Percentiles rank a stretch among this genome's conserved stretches.
These are phyloP conservation scores for Ormia ochracea DNA, from an alignment of 2,888 invertebrate species.

Conservation along the genomic window DNA sequence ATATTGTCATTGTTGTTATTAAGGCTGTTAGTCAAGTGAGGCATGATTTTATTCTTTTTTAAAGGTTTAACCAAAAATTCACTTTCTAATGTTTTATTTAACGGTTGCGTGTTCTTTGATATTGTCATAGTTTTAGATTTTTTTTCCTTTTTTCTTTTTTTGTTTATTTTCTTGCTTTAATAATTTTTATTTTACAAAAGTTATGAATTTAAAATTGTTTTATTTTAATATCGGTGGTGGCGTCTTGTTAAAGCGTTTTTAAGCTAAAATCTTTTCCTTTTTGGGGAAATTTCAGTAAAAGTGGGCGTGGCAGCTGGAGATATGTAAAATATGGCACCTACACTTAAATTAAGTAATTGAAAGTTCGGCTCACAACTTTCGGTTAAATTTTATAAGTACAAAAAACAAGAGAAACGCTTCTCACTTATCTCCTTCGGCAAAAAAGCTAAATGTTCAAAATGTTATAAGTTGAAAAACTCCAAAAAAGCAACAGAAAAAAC, in stretches of 20 bases:
- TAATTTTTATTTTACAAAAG: background rate
- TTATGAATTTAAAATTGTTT: background rate
- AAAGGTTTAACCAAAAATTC: slow-evolving; percentile 40
- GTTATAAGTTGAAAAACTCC: background rate
- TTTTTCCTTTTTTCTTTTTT: no score
- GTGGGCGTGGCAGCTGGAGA: slow-evolving; percentile 68
- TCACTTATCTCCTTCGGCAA: background rate
- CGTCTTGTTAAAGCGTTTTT: background rate
- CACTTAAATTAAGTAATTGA: slow-evolving; percentile 41
- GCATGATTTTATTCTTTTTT: slow-evolving; percentile 35
- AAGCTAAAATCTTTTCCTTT: background rate
- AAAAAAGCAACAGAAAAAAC: no score
- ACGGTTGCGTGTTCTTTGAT: slow-evolving; percentile 44
- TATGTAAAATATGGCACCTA: slow-evolving; percentile 63
- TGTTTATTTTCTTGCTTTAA: no score
- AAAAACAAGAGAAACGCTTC: background rate
- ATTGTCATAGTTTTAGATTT: slow-evolving; percentile 58
- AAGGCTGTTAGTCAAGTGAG: slow-evolving; percentile 29
- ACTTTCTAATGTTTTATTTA: slow-evolving; percentile 56
- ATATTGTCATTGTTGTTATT: slow-evolving; percentile 42
- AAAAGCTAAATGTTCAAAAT: background rate
- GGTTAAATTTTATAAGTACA: slow-evolving; percentile 34
- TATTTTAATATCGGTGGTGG: slow-evolving; percentile 46
- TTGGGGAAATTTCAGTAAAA: background rate
- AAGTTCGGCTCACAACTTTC: background rate